These are phyloP conservation scores for Acrocera orbiculus DNA, from an alignment of 2,888 invertebrate genomes.

Conservation along the genomic window DNA sequence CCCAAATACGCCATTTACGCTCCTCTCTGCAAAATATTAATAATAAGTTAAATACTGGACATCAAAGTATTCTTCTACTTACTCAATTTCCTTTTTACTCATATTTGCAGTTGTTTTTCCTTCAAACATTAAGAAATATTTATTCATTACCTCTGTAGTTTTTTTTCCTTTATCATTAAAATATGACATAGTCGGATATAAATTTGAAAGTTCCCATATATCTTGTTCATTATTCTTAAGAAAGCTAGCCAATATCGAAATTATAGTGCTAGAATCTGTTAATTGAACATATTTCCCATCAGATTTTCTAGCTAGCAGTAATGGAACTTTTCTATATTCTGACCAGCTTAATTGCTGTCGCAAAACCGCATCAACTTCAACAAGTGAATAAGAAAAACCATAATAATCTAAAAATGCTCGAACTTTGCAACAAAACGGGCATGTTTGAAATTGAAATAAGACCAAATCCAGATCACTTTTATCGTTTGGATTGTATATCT, in stretches of 20 bases:
- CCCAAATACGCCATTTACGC: constrained; percentile 91
- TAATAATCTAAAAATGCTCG: constrained; percentile 79
- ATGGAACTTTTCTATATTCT: constrained; percentile 86
- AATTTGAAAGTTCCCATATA: constrained; percentile 52
- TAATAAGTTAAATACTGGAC: not conserved
- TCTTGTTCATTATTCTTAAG: constrained; percentile 40
- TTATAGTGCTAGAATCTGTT: constrained; percentile 85
- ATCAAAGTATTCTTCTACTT: constrained; percentile 17
- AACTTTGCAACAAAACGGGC: constrained; percentile 90
- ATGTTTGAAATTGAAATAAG: constrained; percentile 91
- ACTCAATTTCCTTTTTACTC: constrained; percentile 41
- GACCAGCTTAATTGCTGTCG: constrained; percentile 87
- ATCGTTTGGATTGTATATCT: constrained; percentile 49
- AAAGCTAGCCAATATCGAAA: constrained; percentile 71
- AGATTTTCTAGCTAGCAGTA: constrained; percentile 56
- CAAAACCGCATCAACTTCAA: constrained; percentile 88
- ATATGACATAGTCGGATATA: constrained; percentile 55
- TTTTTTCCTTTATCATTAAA: constrained; percentile 48
- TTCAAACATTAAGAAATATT: constrained; percentile 73
- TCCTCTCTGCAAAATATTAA: constrained; percentile 52
- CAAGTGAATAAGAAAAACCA: constrained; percentile 85
- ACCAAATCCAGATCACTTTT: constrained; percentile 56
- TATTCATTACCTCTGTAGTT: constrained; percentile 63
- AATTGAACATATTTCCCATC: constrained; percentile 64
- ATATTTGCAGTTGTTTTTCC: constrained; percentile 35